Percentiles rank a stretch among this genome's conserved stretches.
phyloP scores from a whole-genome alignment of 2,113 vertebrate genomes.

The Clupea harengus region DNA sequence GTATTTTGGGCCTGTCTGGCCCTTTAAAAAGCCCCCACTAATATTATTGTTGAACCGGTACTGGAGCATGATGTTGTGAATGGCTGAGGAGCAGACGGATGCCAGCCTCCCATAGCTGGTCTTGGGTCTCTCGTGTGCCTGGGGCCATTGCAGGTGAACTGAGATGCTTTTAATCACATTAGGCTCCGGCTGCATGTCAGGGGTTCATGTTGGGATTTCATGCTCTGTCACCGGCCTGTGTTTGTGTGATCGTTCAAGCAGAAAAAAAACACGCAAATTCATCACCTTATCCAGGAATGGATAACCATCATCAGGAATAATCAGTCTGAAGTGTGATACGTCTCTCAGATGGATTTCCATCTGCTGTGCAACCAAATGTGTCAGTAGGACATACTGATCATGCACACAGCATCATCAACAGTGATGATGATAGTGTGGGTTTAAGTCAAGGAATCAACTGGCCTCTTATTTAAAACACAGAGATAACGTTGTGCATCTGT shows the following conservation, averaged over 20 bases:
- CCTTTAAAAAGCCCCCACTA: slow-evolving; percentile 52
- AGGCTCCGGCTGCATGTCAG: slow-evolving; percentile 5
- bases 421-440: background rate
- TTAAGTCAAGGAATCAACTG: background rate
- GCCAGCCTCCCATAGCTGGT: slow-evolving; percentile 56
- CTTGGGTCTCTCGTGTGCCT: slow-evolving; percentile 37
- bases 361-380: background rate
- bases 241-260: background rate
- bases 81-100: slow-evolving; percentile 51
- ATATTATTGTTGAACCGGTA: slow-evolving; percentile 62
- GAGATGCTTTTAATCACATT: slow-evolving; percentile 29
- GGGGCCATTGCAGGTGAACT: slow-evolving; percentile 27
- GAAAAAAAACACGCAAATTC: background rate
- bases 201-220: background rate
- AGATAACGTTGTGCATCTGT: background rate
- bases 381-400: background rate
- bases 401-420: background rate
- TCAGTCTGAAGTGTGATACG: background rate
- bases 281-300: background rate
- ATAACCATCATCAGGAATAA: background rate
- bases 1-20: slow-evolving; percentile 52
- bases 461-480: background rate
- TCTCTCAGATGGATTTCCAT: background rate
- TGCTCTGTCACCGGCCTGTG: background rate
- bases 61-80: slow-evolving; percentile 59